These are phyloP conservation scores for Dryococelus australis DNA, from an alignment of 2,888 invertebrate species.

Conservation along the genomic window DNA sequence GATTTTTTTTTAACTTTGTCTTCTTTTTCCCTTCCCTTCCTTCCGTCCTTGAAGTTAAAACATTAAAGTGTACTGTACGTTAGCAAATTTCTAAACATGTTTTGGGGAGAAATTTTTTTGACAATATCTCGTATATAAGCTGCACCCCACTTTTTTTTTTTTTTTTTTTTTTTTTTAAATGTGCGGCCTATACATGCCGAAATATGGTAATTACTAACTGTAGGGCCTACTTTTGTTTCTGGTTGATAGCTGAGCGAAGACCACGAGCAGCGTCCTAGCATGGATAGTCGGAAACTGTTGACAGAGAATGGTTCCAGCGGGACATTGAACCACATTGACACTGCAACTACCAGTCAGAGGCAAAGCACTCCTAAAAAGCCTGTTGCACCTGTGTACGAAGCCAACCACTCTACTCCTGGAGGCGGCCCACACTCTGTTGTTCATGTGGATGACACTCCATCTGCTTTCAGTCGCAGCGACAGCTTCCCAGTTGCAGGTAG, in stretches of 20 bases:
- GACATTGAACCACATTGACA: slow-evolving; percentile 24
- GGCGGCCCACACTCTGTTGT: slow-evolving; percentile 71
- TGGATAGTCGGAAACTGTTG: slow-evolving; percentile 50
- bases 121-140: no score
- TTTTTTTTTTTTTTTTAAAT: no score
- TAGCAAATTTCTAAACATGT: no score
- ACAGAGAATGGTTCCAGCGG: slow-evolving; percentile 43
- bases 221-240: no score
- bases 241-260: slow-evolving; percentile 62
- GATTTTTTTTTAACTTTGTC: no score
- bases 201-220: no score
- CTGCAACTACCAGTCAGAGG: slow-evolving; percentile 34
- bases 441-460: slow-evolving; percentile 64
- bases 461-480: slow-evolving; percentile 51
- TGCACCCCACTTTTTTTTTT: no score
- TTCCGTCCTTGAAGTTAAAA: no score
- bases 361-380: slow-evolving; percentile 38
- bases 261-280: slow-evolving; percentile 61
- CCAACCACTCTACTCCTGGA: slow-evolving; percentile 47
- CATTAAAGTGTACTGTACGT: no score
- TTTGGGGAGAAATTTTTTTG: no score
- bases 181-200: no score
- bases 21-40: no score
- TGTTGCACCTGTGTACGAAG: slow-evolving; percentile 22
- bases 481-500: slow-evolving; percentile 41